A percentile compares a stretch with the other conserved stretches of the same genome.
phyloP scores from a whole-genome alignment of 2,113 vertebrate species.

The Dasyprocta punctata region DNA sequence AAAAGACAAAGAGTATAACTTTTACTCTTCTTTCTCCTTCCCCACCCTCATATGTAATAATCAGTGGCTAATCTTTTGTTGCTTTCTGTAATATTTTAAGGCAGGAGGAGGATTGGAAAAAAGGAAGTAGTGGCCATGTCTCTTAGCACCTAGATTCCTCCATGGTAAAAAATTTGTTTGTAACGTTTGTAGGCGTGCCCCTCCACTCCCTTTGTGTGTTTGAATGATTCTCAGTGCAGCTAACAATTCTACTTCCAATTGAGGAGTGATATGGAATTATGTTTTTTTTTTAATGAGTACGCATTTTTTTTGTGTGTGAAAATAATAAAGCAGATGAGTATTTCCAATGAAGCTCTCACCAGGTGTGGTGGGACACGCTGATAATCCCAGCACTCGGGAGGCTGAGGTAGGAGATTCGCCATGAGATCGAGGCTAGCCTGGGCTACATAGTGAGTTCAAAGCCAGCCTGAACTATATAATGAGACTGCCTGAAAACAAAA shows the following conservation, averaged over 20 bases:
- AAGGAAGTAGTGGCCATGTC: fast-evolving
- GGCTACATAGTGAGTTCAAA: neutral
- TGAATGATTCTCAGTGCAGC: neutral
- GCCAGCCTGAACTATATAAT: neutral
- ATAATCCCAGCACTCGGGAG: neutral
- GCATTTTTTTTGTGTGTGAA: neutral
- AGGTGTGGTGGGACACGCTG: neutral
- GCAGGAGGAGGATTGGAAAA: neutral
- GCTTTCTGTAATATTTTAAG: neutral
- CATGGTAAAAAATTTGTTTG: too few relatives aligned
- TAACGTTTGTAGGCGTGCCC: fast-evolving
- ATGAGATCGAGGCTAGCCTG: neutral
- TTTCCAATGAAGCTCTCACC: neutral
- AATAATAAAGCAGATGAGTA: constrained; percentile 1
- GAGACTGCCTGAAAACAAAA: too few relatives aligned
- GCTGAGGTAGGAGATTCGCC: neutral
- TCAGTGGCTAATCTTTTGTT: neutral
- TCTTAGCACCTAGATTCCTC: neutral
- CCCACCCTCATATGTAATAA: neutral
- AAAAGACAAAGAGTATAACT: neutral
- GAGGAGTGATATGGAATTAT: neutral
- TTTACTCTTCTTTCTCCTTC: neutral
- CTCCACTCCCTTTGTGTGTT: fast-evolving
- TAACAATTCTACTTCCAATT: neutral
- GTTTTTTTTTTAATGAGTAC: neutral